Percentiles rank a stretch among this genome's conserved stretches.
phyloP scores from a whole-genome alignment of 2,888 invertebrate species.

The Hoplodrina blanda region DNA sequence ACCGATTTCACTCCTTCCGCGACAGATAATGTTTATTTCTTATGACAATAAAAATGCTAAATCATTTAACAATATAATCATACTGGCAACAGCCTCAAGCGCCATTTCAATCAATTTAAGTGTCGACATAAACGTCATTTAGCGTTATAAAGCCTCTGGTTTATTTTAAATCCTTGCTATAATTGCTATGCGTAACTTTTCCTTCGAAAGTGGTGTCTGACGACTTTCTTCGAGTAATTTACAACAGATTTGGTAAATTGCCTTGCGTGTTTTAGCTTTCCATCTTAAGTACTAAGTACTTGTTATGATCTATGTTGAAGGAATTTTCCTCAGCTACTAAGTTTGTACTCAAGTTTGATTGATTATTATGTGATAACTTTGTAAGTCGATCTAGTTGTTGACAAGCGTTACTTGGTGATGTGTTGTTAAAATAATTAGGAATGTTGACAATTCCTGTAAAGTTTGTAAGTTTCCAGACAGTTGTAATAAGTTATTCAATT shows the following conservation, averaged over 20 bases:
- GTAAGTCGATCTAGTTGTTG: conserved; percentile 35
- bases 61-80: conserved; percentile 25
- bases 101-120: conserved; percentile 21
- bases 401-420: conserved; percentile 17
- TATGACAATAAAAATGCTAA: conserved; percentile 19
- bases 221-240: conserved; percentile 65
- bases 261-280: conserved; percentile 65
- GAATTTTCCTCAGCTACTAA: conserved; percentile 39
- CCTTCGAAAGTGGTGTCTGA: conserved; percentile 56
- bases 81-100: neutral
- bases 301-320: conserved; percentile 28
- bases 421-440: conserved; percentile 42
- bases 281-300: conserved; percentile 55
- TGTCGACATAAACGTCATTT: conserved; percentile 32
- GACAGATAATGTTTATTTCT: conserved; percentile 6
- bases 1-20: conserved; percentile 2
- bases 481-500: conserved; percentile 41
- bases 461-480: conserved; percentile 36
- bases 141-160: conserved; percentile 13
- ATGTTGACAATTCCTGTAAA: conserved; percentile 37
- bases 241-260: conserved; percentile 69
- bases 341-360: conserved; percentile 43
- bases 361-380: conserved; percentile 49
- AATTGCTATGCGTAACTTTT: conserved; percentile 59
- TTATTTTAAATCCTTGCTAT: conserved; percentile 56